Conservation (phyloP, 92 coral and sea anemone species). For the Zoanthus sansibaricus region DNA sequence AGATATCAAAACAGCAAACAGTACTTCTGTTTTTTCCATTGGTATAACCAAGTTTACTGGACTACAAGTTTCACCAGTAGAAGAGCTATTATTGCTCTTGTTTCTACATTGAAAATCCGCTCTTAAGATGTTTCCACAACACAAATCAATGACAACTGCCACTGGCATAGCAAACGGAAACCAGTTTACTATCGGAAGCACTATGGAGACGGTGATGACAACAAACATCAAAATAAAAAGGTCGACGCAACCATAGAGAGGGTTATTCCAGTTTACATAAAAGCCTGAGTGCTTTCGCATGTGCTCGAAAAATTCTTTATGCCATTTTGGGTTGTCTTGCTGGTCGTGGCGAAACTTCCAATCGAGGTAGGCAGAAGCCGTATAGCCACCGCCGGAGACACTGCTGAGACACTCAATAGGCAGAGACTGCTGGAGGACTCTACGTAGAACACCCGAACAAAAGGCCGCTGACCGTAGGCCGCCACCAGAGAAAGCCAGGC, state of each 20-base stretch:
- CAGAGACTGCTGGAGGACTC: conserved; percentile 73
- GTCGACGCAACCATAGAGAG: conserved; percentile 63
- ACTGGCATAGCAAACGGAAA: conserved; percentile 72
- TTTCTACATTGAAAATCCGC: conserved; percentile 67
- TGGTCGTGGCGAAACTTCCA: conserved; percentile 90
- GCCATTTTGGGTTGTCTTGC: conserved; percentile 85
- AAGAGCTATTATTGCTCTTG: background rate
- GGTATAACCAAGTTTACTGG: background rate
- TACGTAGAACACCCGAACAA: conserved; percentile 69
- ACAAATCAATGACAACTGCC: conserved; percentile 71
- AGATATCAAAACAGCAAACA: background rate
- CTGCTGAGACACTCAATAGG: conserved; percentile 81
- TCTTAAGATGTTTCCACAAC: conserved; percentile 76
- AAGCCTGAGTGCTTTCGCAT: conserved; percentile 63
- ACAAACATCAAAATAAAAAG: conserved; percentile 55
- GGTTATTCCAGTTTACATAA: conserved; percentile 76
- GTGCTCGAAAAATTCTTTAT: conserved; percentile 79
- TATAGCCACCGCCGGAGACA: conserved; percentile 93
- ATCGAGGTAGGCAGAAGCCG: conserved; percentile 84
- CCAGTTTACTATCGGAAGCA: conserved; percentile 69
- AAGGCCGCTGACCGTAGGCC: conserved; percentile 58
- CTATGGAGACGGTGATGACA: conserved; percentile 49
- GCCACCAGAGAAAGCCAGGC: conserved; percentile 59
- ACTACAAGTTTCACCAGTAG: background rate
- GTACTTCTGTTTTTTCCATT: background rate